Evolutionary conservation across 2,113 vertebrate species (phyloP).

Genomic region (Otus sunia): DNA sequence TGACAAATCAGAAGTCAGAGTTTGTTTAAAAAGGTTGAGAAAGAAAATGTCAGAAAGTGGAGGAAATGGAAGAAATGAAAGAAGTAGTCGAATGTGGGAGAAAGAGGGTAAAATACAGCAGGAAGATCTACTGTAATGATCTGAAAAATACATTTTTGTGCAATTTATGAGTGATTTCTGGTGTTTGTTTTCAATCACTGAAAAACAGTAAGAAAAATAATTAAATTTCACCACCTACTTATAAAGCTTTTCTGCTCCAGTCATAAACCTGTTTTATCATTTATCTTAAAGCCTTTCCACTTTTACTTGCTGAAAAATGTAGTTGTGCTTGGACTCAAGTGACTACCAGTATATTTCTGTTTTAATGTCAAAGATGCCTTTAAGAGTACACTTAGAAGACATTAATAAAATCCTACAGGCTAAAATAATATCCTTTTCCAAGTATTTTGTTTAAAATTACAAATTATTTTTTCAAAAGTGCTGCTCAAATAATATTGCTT

Average conservation of each 20-base stretch:
- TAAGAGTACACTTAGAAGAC: background rate
- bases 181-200: background rate
- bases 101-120: background rate
- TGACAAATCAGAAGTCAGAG: background rate
- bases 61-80: background rate
- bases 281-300: background rate
- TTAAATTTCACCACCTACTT: background rate
- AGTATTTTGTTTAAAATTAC: background rate
- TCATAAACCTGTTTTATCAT: background rate
- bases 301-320: background rate
- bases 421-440: background rate
- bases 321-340: background rate
- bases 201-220: background rate
- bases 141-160: background rate
- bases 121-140: background rate
- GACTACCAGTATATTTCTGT: background rate
- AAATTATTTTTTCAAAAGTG: background rate
- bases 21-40: background rate
- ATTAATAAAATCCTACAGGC: background rate
- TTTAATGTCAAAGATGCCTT: background rate
- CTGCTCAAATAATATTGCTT: background rate
- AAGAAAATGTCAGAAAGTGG: background rate
- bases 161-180: background rate
- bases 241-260: background rate
- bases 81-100: background rate